A percentile compares a stretch with the other conserved stretches of the same genome.
These are phyloP conservation scores for Nycticryphes semicollaris DNA, from an alignment of 2,113 vertebrate species.

Conservation along the genomic window DNA sequence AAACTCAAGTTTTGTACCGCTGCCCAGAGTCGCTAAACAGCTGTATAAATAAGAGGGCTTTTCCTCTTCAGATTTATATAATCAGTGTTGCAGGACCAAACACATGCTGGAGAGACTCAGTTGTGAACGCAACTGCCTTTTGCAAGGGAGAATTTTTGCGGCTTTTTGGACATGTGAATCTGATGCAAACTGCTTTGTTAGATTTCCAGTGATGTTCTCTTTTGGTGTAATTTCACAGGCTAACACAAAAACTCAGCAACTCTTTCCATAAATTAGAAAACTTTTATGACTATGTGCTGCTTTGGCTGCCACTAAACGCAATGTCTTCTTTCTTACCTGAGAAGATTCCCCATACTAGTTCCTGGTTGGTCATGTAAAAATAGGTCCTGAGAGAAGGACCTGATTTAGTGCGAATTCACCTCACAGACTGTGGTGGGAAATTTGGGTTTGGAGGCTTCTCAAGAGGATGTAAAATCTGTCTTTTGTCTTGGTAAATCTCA, in stretches of 20 bases:
- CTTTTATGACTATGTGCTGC: not conserved
- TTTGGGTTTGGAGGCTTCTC: not conserved
- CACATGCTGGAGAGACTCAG: not conserved
- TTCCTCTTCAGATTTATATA: not conserved
- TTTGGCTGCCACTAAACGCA: not conserved
- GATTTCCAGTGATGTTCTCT: not conserved
- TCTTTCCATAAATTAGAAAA: not conserved
- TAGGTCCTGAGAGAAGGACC: not conserved
- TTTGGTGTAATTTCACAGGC: not conserved
- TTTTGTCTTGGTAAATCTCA: not conserved
- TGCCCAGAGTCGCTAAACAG: not conserved
- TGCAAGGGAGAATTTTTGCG: not conserved
- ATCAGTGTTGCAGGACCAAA: not conserved
- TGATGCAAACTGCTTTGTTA: not conserved
- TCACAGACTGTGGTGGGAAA: not conserved
- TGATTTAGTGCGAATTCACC: not conserved
- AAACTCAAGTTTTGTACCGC: not conserved
- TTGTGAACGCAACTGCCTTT: not conserved
- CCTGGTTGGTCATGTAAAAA: not conserved
- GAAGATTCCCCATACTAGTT: not conserved
- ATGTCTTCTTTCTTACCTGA: not conserved
- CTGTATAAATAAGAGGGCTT: not conserved
- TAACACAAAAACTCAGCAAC: not conserved
- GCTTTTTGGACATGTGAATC: not conserved
- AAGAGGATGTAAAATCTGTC: not conserved